Evolutionary conservation across 2,797 vertebrate genomes (phyloP).

Genomic region (Mico argentatus): DNA sequence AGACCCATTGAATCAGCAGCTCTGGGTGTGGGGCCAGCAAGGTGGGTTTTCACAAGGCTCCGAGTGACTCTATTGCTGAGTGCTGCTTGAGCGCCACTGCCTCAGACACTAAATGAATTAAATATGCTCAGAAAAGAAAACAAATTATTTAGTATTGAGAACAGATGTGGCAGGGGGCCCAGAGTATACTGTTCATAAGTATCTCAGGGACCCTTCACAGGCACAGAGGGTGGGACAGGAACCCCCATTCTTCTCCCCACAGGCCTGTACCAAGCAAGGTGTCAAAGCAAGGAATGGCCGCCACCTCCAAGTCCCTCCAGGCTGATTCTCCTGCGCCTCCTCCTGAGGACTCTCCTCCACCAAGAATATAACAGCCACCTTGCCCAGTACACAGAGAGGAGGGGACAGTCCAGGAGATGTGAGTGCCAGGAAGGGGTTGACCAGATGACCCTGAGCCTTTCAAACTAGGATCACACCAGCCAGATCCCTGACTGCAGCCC

Average conservation of each 20-base stretch:
- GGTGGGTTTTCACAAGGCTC: not conserved
- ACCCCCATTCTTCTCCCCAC: not conserved
- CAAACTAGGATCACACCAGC: too few relatives aligned
- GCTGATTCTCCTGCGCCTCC: not conserved
- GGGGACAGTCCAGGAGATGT: not conserved
- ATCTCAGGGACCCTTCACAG: accelerated
- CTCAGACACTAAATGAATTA: not conserved
- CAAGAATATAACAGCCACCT: accelerated
- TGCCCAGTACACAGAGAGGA: not conserved
- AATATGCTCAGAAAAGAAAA: conserved; percentile 68
- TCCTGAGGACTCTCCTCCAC: not conserved
- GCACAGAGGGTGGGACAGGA: not conserved
- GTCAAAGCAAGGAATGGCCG: not conserved
- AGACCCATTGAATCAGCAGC: not conserved
- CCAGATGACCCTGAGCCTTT: not conserved
- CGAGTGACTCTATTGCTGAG: not conserved
- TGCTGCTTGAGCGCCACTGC: not conserved
- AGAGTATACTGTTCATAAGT: not conserved
- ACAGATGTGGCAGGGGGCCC: conserved; percentile 69
- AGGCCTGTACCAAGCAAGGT: not conserved
- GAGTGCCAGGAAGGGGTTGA: too few relatives aligned
- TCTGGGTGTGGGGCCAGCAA: not conserved
- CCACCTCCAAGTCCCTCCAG: not conserved
- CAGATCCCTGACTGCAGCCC: not conserved
- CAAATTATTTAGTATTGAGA: conserved; percentile 75